Conservation (phyloP, 1,140 invertebrate genomes). For the Lanistes nyassanus region DNA sequence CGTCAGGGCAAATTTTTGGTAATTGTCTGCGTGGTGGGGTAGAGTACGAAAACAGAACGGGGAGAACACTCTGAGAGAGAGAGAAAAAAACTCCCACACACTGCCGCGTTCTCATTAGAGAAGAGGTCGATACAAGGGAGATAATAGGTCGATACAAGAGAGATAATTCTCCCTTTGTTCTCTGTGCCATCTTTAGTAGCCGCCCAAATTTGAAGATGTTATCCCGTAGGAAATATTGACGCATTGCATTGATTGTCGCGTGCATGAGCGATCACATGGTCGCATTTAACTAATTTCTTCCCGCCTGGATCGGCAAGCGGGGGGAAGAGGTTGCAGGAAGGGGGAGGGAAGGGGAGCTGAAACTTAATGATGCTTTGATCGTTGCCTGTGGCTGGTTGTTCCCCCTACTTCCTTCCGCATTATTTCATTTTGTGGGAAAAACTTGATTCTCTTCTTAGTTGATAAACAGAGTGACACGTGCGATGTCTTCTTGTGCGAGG, state of each 20-base stretch:
- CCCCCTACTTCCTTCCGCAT: too few species aligned
- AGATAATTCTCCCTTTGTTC: slow-evolving; percentile 15
- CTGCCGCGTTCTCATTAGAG: background rate
- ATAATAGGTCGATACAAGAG: slow-evolving; percentile 4
- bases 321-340: too few species aligned
- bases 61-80: background rate
- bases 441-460: too few species aligned
- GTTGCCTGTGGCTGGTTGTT: too few species aligned
- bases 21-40: too few species aligned
- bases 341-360: too few species aligned
- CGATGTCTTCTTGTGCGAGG: too few species aligned
- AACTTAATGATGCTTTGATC: too few species aligned
- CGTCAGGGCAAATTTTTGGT: too few species aligned
- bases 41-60: background rate
- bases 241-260: slow-evolving; percentile 9
- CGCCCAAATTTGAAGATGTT: background rate
- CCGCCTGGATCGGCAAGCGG: background rate
- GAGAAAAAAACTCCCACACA: background rate
- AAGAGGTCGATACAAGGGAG: too few species aligned
- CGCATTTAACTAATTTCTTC: slow-evolving; percentile 19
- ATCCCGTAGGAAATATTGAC: slow-evolving; percentile 15
- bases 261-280: background rate
- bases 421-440: too few species aligned
- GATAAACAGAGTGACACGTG: too few species aligned
- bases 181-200: background rate